Evolutionary conservation across 1,140 invertebrate genomes (phyloP), one percentile per base, ranked within the genome.

Genomic region (Luehdorfia chinensis): DNA sequence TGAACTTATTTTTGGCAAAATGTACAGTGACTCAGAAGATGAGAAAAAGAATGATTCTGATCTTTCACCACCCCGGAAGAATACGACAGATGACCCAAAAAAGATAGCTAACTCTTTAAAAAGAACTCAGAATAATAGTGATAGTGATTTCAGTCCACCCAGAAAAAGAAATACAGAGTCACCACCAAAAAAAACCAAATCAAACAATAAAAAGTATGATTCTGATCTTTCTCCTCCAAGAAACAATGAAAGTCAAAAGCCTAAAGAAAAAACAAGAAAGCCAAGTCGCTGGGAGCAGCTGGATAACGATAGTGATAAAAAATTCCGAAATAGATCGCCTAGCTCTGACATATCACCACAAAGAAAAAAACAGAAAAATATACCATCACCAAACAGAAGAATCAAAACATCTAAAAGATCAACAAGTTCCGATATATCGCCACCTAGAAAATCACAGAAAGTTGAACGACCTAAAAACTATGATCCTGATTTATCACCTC

Each of bases 1-100:
- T 63, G 75, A 78, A 55, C 19, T 84, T 3, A 63, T 84, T 13
- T 85, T 81, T 49, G 79, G 81, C 5, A 84, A 85, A 84, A 85
- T 85, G 81, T 85, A 84, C 51, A 85, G 81, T 50, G 81, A 85
- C 45, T 84, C 81, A 0, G 81, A 85, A 49, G 77, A 85, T 58
- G 76, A 81, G 48, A 66, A 75, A 34, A 65, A 74, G n/a, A 60
- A 68, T 59, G 73, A 81, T 47, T 80, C 69, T 2, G 80, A 86
- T 27, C 9, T 47, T 8, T 76, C 75, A 16, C 71, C 75, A 4
- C 65, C 64, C 8, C 55, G 66, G 14, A 75, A 71, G 59, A 41
- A 45, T 27, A 16, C 41, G 15, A 54, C 59, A 41, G 43, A 65
- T 5, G 62, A 59, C 12, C 18, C 33, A 49, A 37, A 8, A 47